phyloP scores from a whole-genome alignment of 2,113 vertebrate species.

The Sinosuthora webbiana region DNA sequence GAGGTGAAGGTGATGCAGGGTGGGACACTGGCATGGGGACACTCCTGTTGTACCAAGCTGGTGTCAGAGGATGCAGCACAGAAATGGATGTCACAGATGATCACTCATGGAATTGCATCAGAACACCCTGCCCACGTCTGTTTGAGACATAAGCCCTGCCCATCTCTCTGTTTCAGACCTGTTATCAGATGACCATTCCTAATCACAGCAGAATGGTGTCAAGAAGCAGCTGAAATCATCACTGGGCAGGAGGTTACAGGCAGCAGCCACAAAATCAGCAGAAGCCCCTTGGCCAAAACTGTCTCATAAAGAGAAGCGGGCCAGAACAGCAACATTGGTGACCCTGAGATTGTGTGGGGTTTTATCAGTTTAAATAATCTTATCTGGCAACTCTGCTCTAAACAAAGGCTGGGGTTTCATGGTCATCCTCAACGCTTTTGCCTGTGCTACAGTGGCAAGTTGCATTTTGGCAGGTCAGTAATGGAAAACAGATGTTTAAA shows the following conservation, averaged over 20 bases:
- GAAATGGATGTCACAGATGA: not conserved
- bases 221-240: constrained; percentile 10
- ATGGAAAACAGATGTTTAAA: constrained; percentile 16
- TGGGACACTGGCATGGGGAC: not conserved
- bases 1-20: not conserved
- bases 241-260: not conserved
- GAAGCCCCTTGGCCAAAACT: constrained; percentile 3
- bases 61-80: not conserved
- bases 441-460: constrained; percentile 5
- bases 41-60: not conserved
- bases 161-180: not conserved
- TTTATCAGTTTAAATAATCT: constrained; percentile 35
- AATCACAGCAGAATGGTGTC: not conserved
- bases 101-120: not conserved
- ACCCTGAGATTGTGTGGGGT: not conserved
- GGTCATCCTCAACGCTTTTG: not conserved
- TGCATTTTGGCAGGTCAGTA: not conserved
- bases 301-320: not conserved
- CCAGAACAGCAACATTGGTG: not conserved
- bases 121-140: not conserved
- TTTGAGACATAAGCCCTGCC: not conserved
- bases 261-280: not conserved
- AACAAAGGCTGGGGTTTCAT: not conserved
- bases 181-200: not conserved
- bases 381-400: not conserved